Conservation (phyloP, 2,797 vertebrate species). For the Leptoclinus maculatus region DNA sequence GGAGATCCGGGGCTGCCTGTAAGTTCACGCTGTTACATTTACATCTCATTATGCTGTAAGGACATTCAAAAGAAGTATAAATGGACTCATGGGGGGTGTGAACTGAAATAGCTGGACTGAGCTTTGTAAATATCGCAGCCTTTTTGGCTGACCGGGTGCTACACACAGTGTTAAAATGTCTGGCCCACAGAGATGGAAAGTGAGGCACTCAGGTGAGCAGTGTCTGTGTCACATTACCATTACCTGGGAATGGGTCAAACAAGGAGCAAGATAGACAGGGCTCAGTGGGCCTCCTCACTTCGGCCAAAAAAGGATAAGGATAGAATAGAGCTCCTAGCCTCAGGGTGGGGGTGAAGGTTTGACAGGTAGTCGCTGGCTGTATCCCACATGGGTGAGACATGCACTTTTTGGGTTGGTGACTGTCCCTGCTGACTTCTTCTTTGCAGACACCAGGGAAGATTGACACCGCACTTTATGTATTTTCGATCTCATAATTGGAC, state of each 20-base stretch:
- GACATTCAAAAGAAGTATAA: conserved; percentile 18
- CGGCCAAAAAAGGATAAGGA: conserved; percentile 60
- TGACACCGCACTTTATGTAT: conserved; percentile 61
- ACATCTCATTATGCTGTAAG: conserved; percentile 53
- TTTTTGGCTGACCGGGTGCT: conserved; percentile 41
- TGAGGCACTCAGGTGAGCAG: conserved; percentile 65
- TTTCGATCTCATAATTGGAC: conserved; percentile 82
- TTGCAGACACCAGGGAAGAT: conserved; percentile 41
- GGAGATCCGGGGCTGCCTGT: conserved; percentile 86
- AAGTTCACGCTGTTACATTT: conserved; percentile 79
- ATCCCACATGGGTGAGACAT: conserved; percentile 63
- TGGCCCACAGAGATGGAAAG: conserved; percentile 60
- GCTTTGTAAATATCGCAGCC: conserved; percentile 61
- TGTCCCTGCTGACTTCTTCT: conserved; percentile 50
- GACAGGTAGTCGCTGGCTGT: conserved; percentile 63
- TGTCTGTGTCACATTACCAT: conserved; percentile 66
- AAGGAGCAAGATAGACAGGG: conserved; percentile 66
- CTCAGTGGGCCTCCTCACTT: conserved; percentile 59
- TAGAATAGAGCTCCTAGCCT: conserved; percentile 46
- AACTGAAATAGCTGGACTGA: conserved; percentile 42
- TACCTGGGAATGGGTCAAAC: conserved; percentile 64
- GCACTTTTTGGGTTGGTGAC: conserved; percentile 44
- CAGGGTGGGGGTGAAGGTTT: conserved; percentile 43
- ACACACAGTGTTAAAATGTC: conserved; percentile 48
- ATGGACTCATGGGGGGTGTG: conserved; percentile 18